These are phyloP conservation scores for Rhynchonycteris naso DNA, from an alignment of 2,797 vertebrate species.

Conservation along the genomic window DNA sequence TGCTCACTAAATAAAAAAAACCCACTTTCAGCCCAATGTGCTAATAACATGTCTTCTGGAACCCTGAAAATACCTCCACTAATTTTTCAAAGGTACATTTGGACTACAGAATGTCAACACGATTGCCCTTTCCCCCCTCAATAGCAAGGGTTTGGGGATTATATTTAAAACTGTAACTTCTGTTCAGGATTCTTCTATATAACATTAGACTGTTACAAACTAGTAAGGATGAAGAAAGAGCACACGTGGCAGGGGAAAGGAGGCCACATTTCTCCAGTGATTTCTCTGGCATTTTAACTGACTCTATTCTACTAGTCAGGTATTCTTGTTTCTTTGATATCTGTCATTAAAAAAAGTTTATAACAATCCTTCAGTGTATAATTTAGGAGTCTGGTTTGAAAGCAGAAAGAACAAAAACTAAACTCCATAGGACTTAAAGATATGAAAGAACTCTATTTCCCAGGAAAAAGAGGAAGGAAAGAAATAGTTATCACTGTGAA, in stretches of 20 bases:
- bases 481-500: not conserved
- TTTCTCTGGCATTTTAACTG: constrained; percentile 45
- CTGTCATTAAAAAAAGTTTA: constrained; percentile 3
- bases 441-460: not conserved
- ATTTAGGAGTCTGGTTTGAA: constrained; percentile 59
- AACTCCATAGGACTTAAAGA: constrained; percentile 26
- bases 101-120: not conserved
- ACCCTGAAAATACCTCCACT: not conserved
- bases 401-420: constrained; percentile 49
- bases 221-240: constrained; percentile 1
- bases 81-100: not conserved
- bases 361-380: constrained; percentile 15
- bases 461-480: constrained; percentile 11
- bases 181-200: not conserved
- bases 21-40: not conserved
- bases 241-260: not conserved
- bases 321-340: not conserved
- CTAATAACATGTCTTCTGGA: not conserved
- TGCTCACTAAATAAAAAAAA: not conserved
- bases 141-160: not conserved
- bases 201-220: not conserved
- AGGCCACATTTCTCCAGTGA: constrained; percentile 35
- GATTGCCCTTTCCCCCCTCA: not conserved
- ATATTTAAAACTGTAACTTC: constrained; percentile 20
- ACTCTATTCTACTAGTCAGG: not conserved